Evolutionary conservation across 2,888 invertebrate genomes (phyloP).

Genomic region (Xiphydria camelus): DNA sequence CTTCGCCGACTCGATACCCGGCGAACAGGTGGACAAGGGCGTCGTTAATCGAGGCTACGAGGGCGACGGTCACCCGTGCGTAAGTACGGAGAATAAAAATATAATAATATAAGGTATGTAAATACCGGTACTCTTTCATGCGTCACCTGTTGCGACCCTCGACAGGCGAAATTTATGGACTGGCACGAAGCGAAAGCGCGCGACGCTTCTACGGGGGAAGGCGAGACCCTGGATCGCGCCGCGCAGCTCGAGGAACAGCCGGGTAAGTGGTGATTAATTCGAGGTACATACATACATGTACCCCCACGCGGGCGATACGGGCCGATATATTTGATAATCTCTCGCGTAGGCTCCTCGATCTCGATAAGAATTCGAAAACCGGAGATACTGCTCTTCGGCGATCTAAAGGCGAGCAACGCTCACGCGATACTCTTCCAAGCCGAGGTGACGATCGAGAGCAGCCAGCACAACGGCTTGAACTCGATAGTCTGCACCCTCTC

Average conservation of each 20-base stretch:
- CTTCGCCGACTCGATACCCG: conserved; percentile 66
- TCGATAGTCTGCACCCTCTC: conserved; percentile 67
- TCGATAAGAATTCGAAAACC: conserved; percentile 76
- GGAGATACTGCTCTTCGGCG: conserved; percentile 75
- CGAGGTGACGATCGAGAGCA: conserved; percentile 73
- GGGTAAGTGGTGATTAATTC: conserved; percentile 12
- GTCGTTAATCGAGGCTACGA: conserved; percentile 75
- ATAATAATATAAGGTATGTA: too few species aligned
- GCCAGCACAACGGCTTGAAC: conserved; percentile 67
- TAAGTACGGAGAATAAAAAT: conserved; percentile 22
- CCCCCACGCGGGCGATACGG: too few species aligned
- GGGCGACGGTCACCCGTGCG: conserved; percentile 59
- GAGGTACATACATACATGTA: too few species aligned
- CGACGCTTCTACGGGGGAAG: too few species aligned
- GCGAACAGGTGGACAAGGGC: conserved; percentile 65
- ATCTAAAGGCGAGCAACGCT: conserved; percentile 65
- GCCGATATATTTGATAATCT: conserved; percentile 5
- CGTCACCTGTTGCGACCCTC: too few species aligned
- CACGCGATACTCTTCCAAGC: conserved; percentile 70
- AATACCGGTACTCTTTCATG: too few species aligned
- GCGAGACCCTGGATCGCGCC: too few species aligned
- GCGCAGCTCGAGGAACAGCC: conserved; percentile 34
- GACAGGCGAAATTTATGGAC: too few species aligned
- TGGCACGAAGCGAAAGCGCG: too few species aligned
- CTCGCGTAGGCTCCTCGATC: conserved; percentile 65